Evolutionary conservation across 2,888 invertebrate genomes (phyloP).

Genomic region (Ectemnius lituratus): DNA sequence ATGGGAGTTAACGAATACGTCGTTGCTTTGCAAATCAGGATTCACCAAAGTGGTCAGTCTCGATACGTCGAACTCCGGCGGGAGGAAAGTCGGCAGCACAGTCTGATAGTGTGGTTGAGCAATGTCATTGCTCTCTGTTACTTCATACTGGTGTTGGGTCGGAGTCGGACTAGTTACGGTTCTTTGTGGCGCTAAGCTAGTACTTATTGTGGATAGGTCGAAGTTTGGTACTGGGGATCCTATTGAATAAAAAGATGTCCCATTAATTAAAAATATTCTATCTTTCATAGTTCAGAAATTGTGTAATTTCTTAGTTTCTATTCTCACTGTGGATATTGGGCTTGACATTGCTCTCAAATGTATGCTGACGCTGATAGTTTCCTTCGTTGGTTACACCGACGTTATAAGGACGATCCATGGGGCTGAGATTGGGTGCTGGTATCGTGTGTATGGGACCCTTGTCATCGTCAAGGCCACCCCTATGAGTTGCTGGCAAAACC

Average conservation of each 20-base stretch:
- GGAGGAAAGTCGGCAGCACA: slow-evolving; percentile 58
- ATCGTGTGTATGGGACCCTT: slow-evolving; percentile 91
- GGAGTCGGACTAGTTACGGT: slow-evolving; percentile 56
- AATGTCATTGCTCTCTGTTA: slow-evolving; percentile 69
- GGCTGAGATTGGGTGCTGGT: slow-evolving; percentile 89
- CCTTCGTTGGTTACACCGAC: slow-evolving; percentile 68
- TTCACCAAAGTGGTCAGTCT: slow-evolving; percentile 59
- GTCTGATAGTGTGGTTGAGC: slow-evolving; percentile 60
- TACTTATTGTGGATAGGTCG: slow-evolving; percentile 35
- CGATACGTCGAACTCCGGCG: slow-evolving; percentile 65
- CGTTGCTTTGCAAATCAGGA: slow-evolving; percentile 65
- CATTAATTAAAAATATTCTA: no score
- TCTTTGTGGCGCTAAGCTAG: slow-evolving; percentile 54
- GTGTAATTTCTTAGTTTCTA: background rate
- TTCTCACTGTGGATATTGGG: slow-evolving; percentile 49
- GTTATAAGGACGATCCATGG: slow-evolving; percentile 82
- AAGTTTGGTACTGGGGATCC: slow-evolving; percentile 32
- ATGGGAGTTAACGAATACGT: slow-evolving; percentile 64
- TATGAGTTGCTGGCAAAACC: slow-evolving; percentile 63
- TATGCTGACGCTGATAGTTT: slow-evolving; percentile 45
- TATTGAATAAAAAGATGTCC: slow-evolving; percentile 2
- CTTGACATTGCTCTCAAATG: slow-evolving; percentile 49
- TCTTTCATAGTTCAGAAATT: no score
- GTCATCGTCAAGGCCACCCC: slow-evolving; percentile 71
- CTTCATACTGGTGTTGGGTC: slow-evolving; percentile 67